Base-by-base conservation (phyloP, 1,140 invertebrate genomes). In the Halotydeus destructor region DNA sequence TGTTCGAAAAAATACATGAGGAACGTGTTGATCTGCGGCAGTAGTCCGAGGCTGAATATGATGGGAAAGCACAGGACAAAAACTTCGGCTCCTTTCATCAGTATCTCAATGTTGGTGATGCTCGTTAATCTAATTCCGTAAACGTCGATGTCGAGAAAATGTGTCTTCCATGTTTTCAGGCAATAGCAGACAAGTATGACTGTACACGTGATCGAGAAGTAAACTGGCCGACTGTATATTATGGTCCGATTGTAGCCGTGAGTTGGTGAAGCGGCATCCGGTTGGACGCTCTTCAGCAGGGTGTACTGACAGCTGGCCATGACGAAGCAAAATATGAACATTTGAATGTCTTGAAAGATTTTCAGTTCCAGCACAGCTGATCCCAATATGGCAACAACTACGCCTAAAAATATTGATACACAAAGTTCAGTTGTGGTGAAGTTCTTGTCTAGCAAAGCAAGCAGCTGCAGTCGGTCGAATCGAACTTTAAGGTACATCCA, bases 231-330 rank as follows among this genome's bases (percentile, higher is more conserved):
- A 57, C 69, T 70, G 31, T 52, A 53, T 24, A 54, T 77, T 19
- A 96, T 84, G 41, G 96, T 75, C 50, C 84, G 75, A 61, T 99
- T 98, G 57, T 91, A 97, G 2, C 93, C 64, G 60, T 97, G 91
- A 12, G 89, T 89, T 0, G 93, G 91, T 3, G 89, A 97, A 0
- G 91, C 79, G 0, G 91, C 86, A 64, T 99, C 93, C 1, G 93
- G 93, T 56, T 99, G 93, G 3, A 98, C 93, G 60, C 86, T 94
- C 64, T 98, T 98, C 12, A 99, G 63, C 35, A 99, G 62, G 1
- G 89, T 97, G 60, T 98, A 98, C 58, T 98, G 89, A 57, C 85
- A 91, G 8, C 85, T 77, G 9, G 89, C 89, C 33, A 96, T 86
- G 19, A 96, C 80, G 51, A 93, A 84, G 63, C 89, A 96, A 58